Conservation (phyloP, 2,797 vertebrate species). For the Pseudomugil tenellus region DNA sequence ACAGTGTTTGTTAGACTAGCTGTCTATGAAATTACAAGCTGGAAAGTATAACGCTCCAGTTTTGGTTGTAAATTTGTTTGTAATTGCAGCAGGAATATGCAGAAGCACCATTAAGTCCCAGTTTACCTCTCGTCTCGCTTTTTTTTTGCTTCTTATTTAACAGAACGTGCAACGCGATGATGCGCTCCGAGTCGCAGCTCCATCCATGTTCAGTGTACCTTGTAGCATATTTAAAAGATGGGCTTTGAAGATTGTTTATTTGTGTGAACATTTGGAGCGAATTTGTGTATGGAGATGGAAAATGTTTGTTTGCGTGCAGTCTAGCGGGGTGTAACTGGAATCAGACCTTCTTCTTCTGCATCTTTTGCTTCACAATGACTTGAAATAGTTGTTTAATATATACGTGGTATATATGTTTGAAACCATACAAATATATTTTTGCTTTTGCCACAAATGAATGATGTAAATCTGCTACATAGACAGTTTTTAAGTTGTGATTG, state of each 20-base stretch:
- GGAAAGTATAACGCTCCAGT: constrained; percentile 43
- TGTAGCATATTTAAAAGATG: constrained; percentile 73
- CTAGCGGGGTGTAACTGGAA: constrained; percentile 77
- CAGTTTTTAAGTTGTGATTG: constrained; percentile 79
- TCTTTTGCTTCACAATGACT: constrained; percentile 74
- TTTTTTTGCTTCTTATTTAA: constrained; percentile 54
- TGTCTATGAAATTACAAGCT: constrained; percentile 57
- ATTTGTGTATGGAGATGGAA: constrained; percentile 66
- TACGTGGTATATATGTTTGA: constrained; percentile 68
- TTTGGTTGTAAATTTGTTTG: constrained; percentile 61
- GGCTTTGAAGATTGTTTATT: constrained; percentile 57
- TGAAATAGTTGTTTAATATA: constrained; percentile 81
- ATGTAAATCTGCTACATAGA: constrained; percentile 79
- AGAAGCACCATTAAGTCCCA: constrained; percentile 41
- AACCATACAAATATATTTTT: constrained; percentile 72
- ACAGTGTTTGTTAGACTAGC: constrained; percentile 73
- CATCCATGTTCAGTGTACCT: constrained; percentile 61
- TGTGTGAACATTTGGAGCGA: constrained; percentile 47
- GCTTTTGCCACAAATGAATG: constrained; percentile 78
- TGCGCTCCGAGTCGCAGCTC: constrained; percentile 55
- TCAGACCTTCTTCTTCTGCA: constrained; percentile 49
- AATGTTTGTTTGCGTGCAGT: constrained; percentile 26
- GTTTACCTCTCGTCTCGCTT: constrained; percentile 48
- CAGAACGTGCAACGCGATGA: constrained; percentile 39
- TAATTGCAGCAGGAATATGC: constrained; percentile 55